Percentiles rank a stretch among this genome's conserved stretches.
phyloP scores from a whole-genome alignment of 37 sponge, comb jelly and placozoan genomes.

The Crambe crambe region DNA sequence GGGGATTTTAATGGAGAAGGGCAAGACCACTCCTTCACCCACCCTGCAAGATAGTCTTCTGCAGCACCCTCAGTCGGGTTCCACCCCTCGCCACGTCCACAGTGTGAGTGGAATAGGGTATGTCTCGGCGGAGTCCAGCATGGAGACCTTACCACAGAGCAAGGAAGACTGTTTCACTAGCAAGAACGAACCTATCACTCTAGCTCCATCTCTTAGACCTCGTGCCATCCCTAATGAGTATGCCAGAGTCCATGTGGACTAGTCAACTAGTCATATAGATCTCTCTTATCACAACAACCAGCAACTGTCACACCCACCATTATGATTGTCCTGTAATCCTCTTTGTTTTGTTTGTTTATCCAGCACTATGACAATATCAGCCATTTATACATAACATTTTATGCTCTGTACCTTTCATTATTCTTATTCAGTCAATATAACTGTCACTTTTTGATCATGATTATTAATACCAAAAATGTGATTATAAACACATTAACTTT shows the following conservation, averaged over 20 bases:
- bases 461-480: too few species aligned
- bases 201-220: background rate
- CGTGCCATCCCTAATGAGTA: background rate
- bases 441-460: too few species aligned
- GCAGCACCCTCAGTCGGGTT: background rate
- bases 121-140: constrained; percentile 3
- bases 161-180: background rate
- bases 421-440: too few species aligned
- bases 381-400: too few species aligned
- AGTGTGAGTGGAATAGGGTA: constrained; percentile 28
- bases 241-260: background rate
- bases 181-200: background rate
- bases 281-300: too few species aligned
- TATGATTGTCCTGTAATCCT: too few species aligned
- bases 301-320: too few species aligned
- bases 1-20: constrained; percentile 17
- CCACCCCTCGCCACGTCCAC: constrained; percentile 14
- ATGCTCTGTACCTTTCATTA: too few species aligned
- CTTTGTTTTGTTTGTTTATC: too few species aligned
- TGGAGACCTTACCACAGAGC: background rate
- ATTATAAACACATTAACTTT: too few species aligned
- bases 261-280: background rate
- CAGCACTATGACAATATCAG: too few species aligned
- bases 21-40: constrained; percentile 13
- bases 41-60: background rate